A percentile compares a stretch with the other conserved stretches of the same genome.
phyloP scores from a whole-genome alignment of 2,888 invertebrate species.

The Dynastes maya region DNA sequence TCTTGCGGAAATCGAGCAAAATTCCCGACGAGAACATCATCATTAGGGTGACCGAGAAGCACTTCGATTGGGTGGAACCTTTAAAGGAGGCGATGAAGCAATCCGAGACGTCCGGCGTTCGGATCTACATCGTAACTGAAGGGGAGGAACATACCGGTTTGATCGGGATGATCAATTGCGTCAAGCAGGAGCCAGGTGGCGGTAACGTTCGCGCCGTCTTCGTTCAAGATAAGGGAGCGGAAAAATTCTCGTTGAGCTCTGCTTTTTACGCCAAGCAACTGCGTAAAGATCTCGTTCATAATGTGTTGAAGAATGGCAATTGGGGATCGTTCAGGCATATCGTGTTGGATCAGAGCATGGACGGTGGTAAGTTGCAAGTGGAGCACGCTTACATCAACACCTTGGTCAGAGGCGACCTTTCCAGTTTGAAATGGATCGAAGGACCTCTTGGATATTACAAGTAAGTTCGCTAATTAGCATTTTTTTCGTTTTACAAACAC shows the following conservation, averaged over 20 bases:
- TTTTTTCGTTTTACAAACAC: no score
- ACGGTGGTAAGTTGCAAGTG: constrained; percentile 74
- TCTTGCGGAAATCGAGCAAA: constrained; percentile 76
- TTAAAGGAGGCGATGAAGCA: constrained; percentile 84
- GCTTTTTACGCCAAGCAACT: constrained; percentile 78
- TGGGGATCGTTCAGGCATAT: constrained; percentile 94
- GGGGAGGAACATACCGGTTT: constrained; percentile 83
- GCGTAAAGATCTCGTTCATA: constrained; percentile 86
- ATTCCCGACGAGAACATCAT: constrained; percentile 70
- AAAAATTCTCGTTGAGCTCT: constrained; percentile 75
- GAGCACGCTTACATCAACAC: constrained; percentile 97
- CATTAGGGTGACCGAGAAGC: constrained; percentile 79
- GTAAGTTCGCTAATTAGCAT: constrained; percentile 61
- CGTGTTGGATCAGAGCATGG: constrained; percentile 72
- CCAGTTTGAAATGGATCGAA: constrained; percentile 95
- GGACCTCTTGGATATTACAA: constrained; percentile 81
- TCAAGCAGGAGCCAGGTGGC: constrained; percentile 91
- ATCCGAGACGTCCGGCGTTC: constrained; percentile 74
- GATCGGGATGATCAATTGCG: constrained; percentile 91
- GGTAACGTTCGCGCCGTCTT: constrained; percentile 81
- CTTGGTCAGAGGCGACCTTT: constrained; percentile 92
- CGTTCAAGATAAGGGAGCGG: constrained; percentile 77
- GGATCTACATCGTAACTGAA: constrained; percentile 80
- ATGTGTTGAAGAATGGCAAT: constrained; percentile 84
- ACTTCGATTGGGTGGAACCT: constrained; percentile 86